Percentiles rank a stretch among this genome's conserved stretches.
phyloP scores from a whole-genome alignment of 2,797 vertebrate species.

The Leucoraja ocellata region DNA sequence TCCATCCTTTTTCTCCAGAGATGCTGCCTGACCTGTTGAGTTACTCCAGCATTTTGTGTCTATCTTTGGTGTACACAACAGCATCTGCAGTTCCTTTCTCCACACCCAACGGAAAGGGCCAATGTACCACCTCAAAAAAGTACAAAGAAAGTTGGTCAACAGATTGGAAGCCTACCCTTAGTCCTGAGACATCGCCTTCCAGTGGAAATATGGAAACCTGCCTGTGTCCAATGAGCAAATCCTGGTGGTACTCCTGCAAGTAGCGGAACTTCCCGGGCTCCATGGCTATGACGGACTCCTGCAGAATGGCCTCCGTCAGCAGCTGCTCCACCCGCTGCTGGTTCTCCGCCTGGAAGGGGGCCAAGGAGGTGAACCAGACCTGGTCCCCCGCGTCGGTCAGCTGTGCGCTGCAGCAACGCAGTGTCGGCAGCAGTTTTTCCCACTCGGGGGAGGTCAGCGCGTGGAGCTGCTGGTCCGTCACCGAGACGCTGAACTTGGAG shows the following conservation, averaged over 20 bases:
- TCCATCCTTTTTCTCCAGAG: no score
- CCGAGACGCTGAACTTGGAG: constrained; percentile 47
- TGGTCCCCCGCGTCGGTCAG: constrained; percentile 40
- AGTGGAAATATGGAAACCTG: constrained; percentile 66
- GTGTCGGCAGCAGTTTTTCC: constrained; percentile 50
- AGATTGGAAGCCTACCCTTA: constrained; percentile 60
- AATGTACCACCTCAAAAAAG: background rate
- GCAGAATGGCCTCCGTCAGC: constrained; percentile 51
- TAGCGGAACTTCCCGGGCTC: constrained; percentile 66
- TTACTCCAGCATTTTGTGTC: no score
- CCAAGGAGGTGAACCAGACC: constrained; percentile 56
- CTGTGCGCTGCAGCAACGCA: constrained; percentile 47
- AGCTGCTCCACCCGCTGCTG: constrained; percentile 43
- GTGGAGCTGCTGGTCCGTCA: constrained; percentile 48
- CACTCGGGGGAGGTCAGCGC: constrained; percentile 57
- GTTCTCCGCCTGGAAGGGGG: constrained; percentile 52
- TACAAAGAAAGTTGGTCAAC: background rate
- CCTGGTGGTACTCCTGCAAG: constrained; percentile 67
- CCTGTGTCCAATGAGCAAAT: constrained; percentile 65
- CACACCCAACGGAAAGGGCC: no score
- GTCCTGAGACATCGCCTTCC: constrained; percentile 62
- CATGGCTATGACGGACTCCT: constrained; percentile 61
- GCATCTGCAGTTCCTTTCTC: no score
- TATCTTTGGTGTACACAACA: no score
- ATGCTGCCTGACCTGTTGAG: no score